Conservation (phyloP, 35 echinoderm and acorn worm genomes). For the Lytechinus pictus region DNA sequence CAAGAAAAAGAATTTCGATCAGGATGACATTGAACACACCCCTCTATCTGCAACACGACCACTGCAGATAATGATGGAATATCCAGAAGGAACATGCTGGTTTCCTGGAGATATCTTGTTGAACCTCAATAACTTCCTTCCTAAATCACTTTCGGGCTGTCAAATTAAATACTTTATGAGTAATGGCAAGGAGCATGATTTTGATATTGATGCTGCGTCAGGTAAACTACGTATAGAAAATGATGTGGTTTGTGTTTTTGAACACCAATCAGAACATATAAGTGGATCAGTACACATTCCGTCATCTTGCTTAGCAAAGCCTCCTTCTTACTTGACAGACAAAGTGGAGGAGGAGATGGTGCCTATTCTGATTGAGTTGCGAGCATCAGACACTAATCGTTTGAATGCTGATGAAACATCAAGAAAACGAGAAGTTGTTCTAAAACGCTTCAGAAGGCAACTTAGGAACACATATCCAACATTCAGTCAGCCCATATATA, state of each 20-base stretch:
- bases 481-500: conserved; percentile 63
- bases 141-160: conserved; percentile 56
- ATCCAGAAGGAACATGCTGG: conserved; percentile 71
- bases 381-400: not conserved
- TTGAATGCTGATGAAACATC: not conserved
- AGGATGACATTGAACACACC: conserved; percentile 57
- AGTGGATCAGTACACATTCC: conserved; percentile 49
- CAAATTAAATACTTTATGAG: conserved; percentile 30
- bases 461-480: conserved; percentile 63
- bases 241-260: conserved; percentile 42
- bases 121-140: conserved; percentile 63
- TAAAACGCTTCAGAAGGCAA: conserved; percentile 47
- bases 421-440: conserved; percentile 36
- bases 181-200: conserved; percentile 43
- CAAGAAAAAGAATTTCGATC: conserved; percentile 57
- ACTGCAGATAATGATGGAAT: conserved; percentile 65
- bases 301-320: conserved; percentile 34
- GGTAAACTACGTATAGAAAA: conserved; percentile 28
- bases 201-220: not conserved
- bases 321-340: not conserved
- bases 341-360: conserved; percentile 8
- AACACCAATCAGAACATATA: conserved; percentile 51
- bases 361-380: conserved; percentile 33
- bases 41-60: conserved; percentile 59
- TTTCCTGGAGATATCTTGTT: conserved; percentile 51